Percentiles rank a stretch among this genome's conserved stretches.
phyloP scores from a whole-genome alignment of 2,113 vertebrate species.

The Toxotes chatareus region DNA sequence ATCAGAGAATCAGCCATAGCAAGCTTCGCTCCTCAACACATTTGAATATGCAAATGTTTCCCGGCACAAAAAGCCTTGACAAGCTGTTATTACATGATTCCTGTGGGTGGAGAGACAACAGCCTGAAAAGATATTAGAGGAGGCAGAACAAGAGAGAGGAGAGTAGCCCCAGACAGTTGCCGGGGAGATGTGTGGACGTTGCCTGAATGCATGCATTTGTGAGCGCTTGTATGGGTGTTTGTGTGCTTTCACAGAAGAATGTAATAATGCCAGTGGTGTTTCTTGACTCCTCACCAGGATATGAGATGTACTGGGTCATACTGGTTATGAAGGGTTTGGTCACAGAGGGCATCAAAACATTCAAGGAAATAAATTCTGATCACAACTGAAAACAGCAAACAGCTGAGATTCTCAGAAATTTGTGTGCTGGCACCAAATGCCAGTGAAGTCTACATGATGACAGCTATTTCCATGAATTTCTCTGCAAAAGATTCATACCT shows the following conservation, averaged over 20 bases:
- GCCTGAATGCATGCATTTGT: conserved; percentile 23
- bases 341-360: conserved; percentile 28
- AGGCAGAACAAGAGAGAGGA: conserved; percentile 54
- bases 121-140: conserved; percentile 69
- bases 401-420: not conserved
- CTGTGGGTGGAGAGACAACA: conserved; percentile 69
- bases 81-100: conserved; percentile 79
- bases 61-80: conserved; percentile 75
- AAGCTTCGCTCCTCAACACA: conserved; percentile 59
- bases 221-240: conserved; percentile 3
- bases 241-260: conserved; percentile 26
- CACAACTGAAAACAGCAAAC: not conserved
- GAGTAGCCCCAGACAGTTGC: conserved; percentile 61
- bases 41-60: conserved; percentile 80
- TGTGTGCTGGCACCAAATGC: not conserved
- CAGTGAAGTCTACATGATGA: not conserved
- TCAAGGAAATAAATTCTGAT: conserved; percentile 12
- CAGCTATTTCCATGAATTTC: too few relatives aligned
- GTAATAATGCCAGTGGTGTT: conserved; percentile 52
- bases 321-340: conserved; percentile 16
- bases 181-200: conserved; percentile 43
- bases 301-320: conserved; percentile 28
- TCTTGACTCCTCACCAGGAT: conserved; percentile 41
- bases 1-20: conserved; percentile 62
- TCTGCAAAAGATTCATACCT: too few relatives aligned